Evolutionary conservation across 2,797 vertebrate genomes (phyloP), one percentile per base, ranked within the genome.

Genomic region (Pteronotus mesoamericanus): DNA sequence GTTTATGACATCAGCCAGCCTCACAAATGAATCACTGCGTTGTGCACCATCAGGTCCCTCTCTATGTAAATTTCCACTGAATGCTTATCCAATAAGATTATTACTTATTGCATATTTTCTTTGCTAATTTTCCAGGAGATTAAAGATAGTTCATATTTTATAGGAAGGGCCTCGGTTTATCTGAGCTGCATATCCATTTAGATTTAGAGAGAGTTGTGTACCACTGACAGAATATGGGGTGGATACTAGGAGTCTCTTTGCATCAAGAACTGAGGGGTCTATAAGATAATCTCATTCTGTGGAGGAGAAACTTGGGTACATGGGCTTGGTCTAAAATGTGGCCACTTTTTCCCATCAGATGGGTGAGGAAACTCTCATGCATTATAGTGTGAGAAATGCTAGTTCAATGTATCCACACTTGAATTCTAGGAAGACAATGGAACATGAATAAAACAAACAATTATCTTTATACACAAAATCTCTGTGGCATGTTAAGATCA

Each of bases 41-140:
- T 93, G 91, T 96, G 80, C 14, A 53, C 74, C 86, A 29, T 84
- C 51, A 39, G 86, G 42, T 71, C 44, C 34, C 44, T n/a, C 11
- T 51, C 80, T 66, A 79, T 92, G 66, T 91, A 96, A 91, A 97
- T 97, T 95, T 89, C 68, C 34, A 82, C 24, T 82, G 79, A 93
- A 84, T 88, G 46, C 87, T 97, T 94, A 96, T 95, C 84, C 94
- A 59, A 90, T 74, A 75, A 51, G 59, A 95, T 96, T 44, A 95
- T 93, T 90, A 93, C 42, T 48, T 97, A 96, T 51, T 86, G 66
- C 59, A 68, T 90, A 85, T 97, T 96, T 97, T 96, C 97, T 92
- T 92, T 87, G 59, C 85, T 96, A 86, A 93, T 97, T 97, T 97
- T 94, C 93, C 48, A 90, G 93, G 89, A 96, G 84, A 95, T 96